Percentiles rank a stretch among this genome's conserved stretches.
These are phyloP conservation scores for Chrysogorgia sp. DNA, from an alignment of 92 coral and sea anemone genomes.

Conservation along the genomic window DNA sequence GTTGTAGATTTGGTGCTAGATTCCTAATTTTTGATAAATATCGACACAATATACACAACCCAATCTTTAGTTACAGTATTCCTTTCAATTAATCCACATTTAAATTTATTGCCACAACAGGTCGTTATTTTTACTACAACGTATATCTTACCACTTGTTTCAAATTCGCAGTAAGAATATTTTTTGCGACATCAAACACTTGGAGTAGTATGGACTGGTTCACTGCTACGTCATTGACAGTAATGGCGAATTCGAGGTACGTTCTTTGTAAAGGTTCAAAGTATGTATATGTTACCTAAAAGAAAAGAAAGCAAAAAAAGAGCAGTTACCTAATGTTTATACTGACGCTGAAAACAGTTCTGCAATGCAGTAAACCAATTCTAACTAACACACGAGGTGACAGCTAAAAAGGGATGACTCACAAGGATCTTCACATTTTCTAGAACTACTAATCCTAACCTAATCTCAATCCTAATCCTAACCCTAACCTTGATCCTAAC, in stretches of 20 bases:
- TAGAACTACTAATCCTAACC: too few species aligned
- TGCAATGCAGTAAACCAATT: too few species aligned
- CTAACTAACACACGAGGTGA: too few species aligned
- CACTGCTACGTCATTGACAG: constrained; percentile 52
- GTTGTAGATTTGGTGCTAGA: background rate
- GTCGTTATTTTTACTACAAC: background rate
- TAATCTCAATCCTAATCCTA: too few species aligned
- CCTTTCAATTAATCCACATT: too few species aligned
- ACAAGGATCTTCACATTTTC: too few species aligned
- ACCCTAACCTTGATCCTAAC: too few species aligned
- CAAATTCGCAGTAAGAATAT: constrained; percentile 57
- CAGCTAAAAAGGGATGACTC: too few species aligned
- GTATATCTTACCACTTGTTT: constrained; percentile 62
- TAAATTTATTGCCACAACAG: background rate
- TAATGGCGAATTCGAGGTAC: constrained; percentile 74
- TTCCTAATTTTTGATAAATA: too few species aligned
- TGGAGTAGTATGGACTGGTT: constrained; percentile 61
- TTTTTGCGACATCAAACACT: constrained; percentile 57
- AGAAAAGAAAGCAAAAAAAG: background rate
- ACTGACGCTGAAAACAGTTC: background rate
- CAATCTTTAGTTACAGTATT: background rate
- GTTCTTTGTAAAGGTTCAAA: constrained; percentile 62
- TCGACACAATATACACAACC: too few species aligned
- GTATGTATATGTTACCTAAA: constrained; percentile 64
- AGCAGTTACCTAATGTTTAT: background rate